Percentiles rank a stretch among this genome's conserved stretches.
Evolutionary conservation across 2,113 vertebrate genomes (phyloP).

Genomic region (Leucoraja erinaceus): DNA sequence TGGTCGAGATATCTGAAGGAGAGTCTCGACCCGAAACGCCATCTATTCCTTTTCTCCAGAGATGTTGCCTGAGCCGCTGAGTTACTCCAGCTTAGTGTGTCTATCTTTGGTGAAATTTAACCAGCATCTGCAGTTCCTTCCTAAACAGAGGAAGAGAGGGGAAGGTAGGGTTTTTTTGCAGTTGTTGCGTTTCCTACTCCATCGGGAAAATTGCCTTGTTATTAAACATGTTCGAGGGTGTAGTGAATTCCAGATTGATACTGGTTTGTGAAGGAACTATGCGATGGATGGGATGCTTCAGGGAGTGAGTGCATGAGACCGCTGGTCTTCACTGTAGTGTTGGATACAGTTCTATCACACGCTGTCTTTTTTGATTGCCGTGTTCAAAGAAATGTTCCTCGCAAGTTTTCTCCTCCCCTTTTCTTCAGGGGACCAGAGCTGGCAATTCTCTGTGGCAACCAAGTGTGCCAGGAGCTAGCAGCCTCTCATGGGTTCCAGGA

Average conservation of each 20-base stretch:
- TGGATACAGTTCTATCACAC: background rate
- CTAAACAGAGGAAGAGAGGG: no score
- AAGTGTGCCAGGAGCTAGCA: background rate
- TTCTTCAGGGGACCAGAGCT: background rate
- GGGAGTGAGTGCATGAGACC: background rate
- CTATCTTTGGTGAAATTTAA: no score
- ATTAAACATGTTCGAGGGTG: background rate
- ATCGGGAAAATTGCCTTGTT: background rate
- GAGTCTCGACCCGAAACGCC: no score
- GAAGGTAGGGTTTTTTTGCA: no score
- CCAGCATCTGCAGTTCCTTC: no score
- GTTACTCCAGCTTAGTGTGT: no score
- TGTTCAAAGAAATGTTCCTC: background rate
- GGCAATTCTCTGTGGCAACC: background rate
- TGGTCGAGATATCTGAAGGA: no score
- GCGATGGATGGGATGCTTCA: background rate
- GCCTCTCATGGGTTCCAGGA: no score
- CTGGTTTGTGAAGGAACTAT: background rate
- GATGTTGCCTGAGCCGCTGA: no score
- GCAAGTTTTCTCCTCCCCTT: background rate
- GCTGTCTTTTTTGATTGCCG: background rate
- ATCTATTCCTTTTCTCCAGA: no score
- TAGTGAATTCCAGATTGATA: background rate
- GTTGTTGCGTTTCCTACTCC: background rate
- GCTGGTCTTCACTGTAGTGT: background rate